Base-by-base conservation (phyloP, 2,888 invertebrate species). In the Drosophila buzzatii region DNA sequence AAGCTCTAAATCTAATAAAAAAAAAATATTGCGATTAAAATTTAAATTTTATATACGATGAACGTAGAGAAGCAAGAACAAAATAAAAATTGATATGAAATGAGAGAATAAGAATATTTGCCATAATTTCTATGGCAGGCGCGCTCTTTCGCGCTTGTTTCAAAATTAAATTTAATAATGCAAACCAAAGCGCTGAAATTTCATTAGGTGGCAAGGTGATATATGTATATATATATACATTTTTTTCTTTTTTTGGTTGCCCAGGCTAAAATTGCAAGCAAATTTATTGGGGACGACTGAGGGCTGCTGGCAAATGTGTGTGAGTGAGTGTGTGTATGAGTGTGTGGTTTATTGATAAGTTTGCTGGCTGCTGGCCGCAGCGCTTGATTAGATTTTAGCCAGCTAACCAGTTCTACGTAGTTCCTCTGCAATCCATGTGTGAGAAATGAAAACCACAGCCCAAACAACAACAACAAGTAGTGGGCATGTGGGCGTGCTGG, bases 361-460 rank as follows among this genome's bases (percentile, higher is more conserved):
- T 83, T 73, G 70, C 41, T 65, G 41, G 61, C 33, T 70, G 75
- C 53, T 58, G 76, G 87, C 85, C 87, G 80, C 89, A 89, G 85
- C 85, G 89, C 89, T 89, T 85, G 89, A 89, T 85, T 89, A 85
- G 88, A 89, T 85, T 85, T 87, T 89, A 75, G 62, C 81, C 75
- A 75, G 68, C 74, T 44, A 71, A 65, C 61, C 73, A 56, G 60
- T 63, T 37, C 8, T 27, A 31, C 31, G 44, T 8, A 20, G 44
- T 5, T 39, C 2, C 35, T 39, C 20, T 10, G 42, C 49, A 57
- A 52, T 45, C 57, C 41, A 73, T 76, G 52, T 56, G 65, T 56
- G 73, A 69, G 80, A 53, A 63, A 64, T 68, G 66, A 55, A 74
- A 85, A 81, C 89, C 89, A 52, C 89, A 85, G 64, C 79, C 75